A percentile compares a stretch with the other conserved stretches of the same genome.
Conservation (phyloP, 2,113 vertebrate genomes). For the Myotis lucifugus region DNA sequence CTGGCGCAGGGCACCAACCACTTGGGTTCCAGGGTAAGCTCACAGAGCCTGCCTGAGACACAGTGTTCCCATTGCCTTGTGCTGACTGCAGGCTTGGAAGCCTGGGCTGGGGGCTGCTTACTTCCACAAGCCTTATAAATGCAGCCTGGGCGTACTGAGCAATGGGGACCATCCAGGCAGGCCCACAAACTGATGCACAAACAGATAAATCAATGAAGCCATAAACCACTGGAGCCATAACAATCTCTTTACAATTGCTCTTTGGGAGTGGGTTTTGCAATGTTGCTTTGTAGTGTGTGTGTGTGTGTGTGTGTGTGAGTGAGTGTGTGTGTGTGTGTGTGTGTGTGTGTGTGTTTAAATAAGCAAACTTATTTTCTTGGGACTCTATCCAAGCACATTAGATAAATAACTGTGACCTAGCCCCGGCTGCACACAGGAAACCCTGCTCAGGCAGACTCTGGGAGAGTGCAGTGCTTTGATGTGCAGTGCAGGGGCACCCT, state of each 20-base stretch:
- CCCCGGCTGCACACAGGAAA: conserved; percentile 53
- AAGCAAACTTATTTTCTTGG: conserved; percentile 70
- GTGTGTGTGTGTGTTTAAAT: conserved; percentile 25
- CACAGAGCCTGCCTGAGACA: neutral
- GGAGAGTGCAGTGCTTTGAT: neutral
- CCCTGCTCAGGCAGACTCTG: neutral
- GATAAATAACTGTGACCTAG: conserved; percentile 54
- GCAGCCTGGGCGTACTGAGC: neutral
- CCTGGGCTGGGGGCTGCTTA: neutral
- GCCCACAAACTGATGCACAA: conserved; percentile 17
- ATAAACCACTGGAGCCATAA: neutral
- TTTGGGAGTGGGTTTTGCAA: conserved; percentile 48
- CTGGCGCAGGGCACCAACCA: rapidly evolving
- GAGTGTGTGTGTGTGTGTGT: neutral
- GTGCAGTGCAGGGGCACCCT: neutral
- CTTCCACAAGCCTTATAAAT: neutral
- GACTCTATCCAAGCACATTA: conserved; percentile 66
- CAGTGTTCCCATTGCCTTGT: neutral
- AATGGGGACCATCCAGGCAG: neutral
- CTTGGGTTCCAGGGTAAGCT: neutral
- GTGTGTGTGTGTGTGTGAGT: neutral
- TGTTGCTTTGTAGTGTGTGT: neutral
- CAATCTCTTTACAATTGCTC: neutral
- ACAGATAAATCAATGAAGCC: conserved; percentile 34
- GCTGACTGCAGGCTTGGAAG: neutral